Evolutionary conservation across 2,113 vertebrate species (phyloP), one percentile per base, ranked within the genome.

Genomic region (Porphyrio hochstetteri): DNA sequence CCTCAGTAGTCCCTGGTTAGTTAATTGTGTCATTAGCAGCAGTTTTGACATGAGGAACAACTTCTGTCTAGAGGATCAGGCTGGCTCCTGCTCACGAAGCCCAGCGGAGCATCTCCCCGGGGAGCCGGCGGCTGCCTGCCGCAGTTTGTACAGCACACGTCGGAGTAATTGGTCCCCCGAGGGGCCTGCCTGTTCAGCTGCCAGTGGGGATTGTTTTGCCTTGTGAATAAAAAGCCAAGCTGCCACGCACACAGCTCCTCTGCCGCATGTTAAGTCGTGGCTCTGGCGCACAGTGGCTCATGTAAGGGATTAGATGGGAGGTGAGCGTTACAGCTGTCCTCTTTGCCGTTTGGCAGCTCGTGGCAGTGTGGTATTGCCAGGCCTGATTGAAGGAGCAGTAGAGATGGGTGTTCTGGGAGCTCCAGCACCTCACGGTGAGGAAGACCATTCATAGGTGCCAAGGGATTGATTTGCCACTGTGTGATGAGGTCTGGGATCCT

Each of bases 111-210:
- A 21, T 88, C 86, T 81, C 97, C 97, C 95, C 1, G 2, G 67
- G 95, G 97, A 82, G 67, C 75, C 46, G 69, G 95, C 92, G 90
- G 97, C 93, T 52, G 95, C 87, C 96, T 69, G 86, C 88, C 67
- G 63, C 95, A 78, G 92, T 93, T 78, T 69, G 97, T 75, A 87
- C 82, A 76, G 95, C 96, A 29, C 95, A 81, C 78, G 97, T 97
- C 83, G 92, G 95, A 93, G 92, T 99, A 99, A 99, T 99, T 99
- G 98, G 98, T 98, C 98, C 98, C 98, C 23, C 15, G 98, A 96
- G 97, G 94, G 74, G 63, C 87, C 88, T 65, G 95, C 55, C 94
- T 96, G 63, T 85, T 95, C 96, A 67, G 96, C 97, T 98, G 98
- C 98, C 98, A 96, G 93, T 78, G 93, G 97, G 95, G 91, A 96